A percentile compares a stretch with the other conserved stretches of the same genome.
phyloP scores from a whole-genome alignment of 64 coral and sea anemone genomes.

The Actinia equina region DNA sequence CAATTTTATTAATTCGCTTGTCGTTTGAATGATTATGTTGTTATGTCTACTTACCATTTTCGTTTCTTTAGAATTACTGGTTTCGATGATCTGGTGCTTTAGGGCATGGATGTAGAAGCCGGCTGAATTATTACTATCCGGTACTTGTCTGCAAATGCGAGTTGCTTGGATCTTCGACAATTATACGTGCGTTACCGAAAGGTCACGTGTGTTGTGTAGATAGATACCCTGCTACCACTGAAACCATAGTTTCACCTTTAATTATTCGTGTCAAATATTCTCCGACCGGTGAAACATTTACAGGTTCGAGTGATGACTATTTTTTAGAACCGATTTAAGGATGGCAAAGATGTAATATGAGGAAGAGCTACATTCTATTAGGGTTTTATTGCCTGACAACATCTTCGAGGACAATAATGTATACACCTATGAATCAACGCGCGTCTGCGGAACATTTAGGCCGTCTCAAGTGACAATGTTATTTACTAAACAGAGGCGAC shows the following conservation, averaged over 20 bases:
- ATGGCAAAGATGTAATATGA: neutral
- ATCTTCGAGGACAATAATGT: neutral
- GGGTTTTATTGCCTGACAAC: neutral
- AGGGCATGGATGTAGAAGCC: neutral
- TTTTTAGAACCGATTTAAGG: neutral
- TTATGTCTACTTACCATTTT: slow-evolving; percentile 11
- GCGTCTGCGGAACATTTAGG: neutral
- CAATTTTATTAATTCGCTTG: slow-evolving; percentile 2
- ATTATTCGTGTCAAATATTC: slow-evolving; percentile 16
- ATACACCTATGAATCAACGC: neutral
- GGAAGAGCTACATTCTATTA: neutral
- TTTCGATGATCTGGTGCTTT: slow-evolving; percentile 1
- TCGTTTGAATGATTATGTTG: neutral
- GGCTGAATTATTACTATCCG: neutral
- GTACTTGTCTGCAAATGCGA: neutral
- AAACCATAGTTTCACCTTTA: neutral
- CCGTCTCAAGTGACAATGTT: neutral
- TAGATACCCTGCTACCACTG: neutral
- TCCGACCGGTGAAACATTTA: neutral
- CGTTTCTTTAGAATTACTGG: neutral
- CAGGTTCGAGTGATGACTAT: neutral
- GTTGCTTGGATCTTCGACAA: neutral
- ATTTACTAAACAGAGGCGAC: neutral
- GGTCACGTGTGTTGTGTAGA: slow-evolving; percentile 27
- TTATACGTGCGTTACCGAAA: slow-evolving; percentile 17